These are phyloP conservation scores for Oreotragus oreotragus DNA, from an alignment of 2,113 vertebrate species.

Conservation along the genomic window DNA sequence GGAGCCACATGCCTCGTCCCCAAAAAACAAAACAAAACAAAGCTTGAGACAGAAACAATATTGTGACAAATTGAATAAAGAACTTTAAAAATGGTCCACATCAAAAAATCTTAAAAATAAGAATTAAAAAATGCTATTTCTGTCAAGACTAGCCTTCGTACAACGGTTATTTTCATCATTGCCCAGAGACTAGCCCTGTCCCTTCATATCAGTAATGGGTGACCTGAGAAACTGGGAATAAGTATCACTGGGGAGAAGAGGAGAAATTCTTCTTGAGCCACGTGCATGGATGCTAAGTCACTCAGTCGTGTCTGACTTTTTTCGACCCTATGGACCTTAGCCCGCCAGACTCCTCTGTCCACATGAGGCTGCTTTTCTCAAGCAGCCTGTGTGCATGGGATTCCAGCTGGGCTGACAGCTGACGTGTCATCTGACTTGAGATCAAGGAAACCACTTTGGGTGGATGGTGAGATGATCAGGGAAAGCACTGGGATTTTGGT, in stretches of 20 bases:
- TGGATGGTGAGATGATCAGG: background rate
- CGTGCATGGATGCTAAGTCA: accelerated
- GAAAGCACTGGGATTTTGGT: background rate
- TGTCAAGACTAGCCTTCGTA: background rate
- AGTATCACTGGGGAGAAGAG: background rate
- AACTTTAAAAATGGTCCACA: background rate
- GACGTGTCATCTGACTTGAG: background rate
- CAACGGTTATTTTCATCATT: background rate
- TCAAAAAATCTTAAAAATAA: background rate
- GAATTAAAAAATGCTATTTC: background rate
- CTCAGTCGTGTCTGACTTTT: background rate
- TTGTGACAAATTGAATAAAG: background rate
- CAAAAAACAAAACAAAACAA: background rate
- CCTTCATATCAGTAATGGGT: background rate
- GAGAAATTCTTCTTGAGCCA: background rate
- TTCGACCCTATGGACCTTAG: background rate
- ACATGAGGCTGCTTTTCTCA: background rate
- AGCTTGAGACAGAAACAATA: background rate
- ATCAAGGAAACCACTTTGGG: background rate
- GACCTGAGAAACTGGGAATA: background rate
- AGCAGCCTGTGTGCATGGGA: background rate
- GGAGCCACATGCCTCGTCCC: background rate
- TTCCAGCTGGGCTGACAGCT: background rate
- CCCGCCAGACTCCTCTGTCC: background rate
- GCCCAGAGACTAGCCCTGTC: background rate